Evolutionary conservation across 2,113 vertebrate genomes (phyloP).

Genomic region (Petromus typicus): DNA sequence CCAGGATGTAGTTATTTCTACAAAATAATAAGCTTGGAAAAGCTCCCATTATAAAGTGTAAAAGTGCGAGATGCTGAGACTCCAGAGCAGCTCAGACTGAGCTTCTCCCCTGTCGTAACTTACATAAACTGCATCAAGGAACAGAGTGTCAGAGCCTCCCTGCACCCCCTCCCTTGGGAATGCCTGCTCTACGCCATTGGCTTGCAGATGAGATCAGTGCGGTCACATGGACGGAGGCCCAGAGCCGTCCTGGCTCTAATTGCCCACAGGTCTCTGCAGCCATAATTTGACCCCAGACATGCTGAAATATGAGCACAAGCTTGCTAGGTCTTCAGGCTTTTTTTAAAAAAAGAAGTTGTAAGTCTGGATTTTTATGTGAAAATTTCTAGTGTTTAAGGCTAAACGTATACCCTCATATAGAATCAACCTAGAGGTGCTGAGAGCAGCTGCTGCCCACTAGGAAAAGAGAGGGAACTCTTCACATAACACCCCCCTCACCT

Average conservation of each 20-base stretch:
- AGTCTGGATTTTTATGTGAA: neutral
- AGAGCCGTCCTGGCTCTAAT: neutral
- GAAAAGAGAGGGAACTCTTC: neutral
- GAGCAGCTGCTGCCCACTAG: neutral
- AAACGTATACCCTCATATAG: neutral
- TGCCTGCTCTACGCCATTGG: neutral
- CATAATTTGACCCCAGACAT: neutral
- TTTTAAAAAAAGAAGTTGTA: slow-evolving; percentile 11
- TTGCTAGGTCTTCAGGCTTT: neutral
- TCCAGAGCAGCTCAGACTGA: neutral
- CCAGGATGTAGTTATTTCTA: neutral
- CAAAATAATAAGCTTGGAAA: neutral
- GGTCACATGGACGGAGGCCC: neutral
- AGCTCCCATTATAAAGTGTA: neutral
- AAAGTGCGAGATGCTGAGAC: neutral
- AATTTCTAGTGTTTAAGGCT: neutral
- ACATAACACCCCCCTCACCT: neutral
- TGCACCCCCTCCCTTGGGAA: neutral
- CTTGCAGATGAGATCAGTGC: neutral
- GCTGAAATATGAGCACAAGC: neutral
- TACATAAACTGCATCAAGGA: neutral
- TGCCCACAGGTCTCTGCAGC: neutral
- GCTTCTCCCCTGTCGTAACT: neutral
- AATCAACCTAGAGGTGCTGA: neutral
- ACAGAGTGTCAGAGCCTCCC: neutral